Percentiles rank a stretch among this genome's conserved stretches.
These are phyloP conservation scores for Phengaris arion DNA, from an alignment of 2,888 invertebrate genomes.

Conservation along the genomic window DNA sequence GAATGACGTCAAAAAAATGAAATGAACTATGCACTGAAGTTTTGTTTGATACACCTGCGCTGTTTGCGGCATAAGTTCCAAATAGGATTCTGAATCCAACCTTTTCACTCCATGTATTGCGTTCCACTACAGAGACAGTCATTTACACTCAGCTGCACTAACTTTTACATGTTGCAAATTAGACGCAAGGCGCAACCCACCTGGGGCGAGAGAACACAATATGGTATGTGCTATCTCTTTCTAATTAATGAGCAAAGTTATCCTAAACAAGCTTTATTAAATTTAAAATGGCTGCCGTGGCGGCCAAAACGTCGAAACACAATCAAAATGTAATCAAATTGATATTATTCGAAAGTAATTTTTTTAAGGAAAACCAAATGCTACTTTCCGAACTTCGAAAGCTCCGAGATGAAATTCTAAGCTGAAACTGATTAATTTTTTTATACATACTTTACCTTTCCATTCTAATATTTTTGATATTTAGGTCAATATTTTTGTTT, in stretches of 20 bases:
- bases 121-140: slow-evolving; percentile 45
- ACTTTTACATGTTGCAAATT: slow-evolving; percentile 38
- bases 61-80: slow-evolving; percentile 40
- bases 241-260: slow-evolving; percentile 67
- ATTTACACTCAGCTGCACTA: slow-evolving; percentile 43
- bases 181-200: slow-evolving; percentile 52
- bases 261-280: slow-evolving; percentile 29
- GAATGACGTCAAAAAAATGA: slow-evolving; percentile 4
- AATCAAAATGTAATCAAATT: slow-evolving; percentile 29
- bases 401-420: neutral
- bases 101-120: slow-evolving; percentile 40
- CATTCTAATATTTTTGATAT: neutral
- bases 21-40: neutral
- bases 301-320: slow-evolving; percentile 11
- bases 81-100: slow-evolving; percentile 42
- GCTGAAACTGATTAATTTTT: neutral
- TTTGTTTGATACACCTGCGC: slow-evolving; percentile 30
- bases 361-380: slow-evolving; percentile 9
- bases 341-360: slow-evolving; percentile 20
- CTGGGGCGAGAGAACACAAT: slow-evolving; percentile 50
- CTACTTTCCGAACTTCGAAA: neutral
- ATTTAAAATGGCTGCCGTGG: slow-evolving; percentile 23
- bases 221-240: slow-evolving; percentile 44
- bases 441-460: neutral
- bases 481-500: neutral